Evolutionary conservation across 2,113 vertebrate species (phyloP).

Genomic region (Crotophaga sulcirostris): DNA sequence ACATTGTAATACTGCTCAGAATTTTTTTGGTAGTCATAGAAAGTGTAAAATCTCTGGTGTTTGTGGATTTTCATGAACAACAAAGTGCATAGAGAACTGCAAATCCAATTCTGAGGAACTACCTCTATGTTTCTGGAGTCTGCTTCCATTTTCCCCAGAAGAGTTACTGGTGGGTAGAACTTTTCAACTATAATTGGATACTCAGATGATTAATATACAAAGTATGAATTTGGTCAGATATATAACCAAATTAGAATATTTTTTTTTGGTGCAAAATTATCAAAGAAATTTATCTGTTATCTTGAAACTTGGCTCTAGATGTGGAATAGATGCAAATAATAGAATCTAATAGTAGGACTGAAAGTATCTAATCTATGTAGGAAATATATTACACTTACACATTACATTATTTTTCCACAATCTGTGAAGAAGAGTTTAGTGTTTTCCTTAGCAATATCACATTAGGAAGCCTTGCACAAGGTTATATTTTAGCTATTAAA

Average conservation of each 20-base stretch:
- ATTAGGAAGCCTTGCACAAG: neutral
- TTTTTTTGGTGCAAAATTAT: neutral
- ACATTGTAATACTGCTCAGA: neutral
- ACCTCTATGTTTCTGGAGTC: neutral
- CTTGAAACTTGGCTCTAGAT: neutral
- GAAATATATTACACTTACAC: neutral
- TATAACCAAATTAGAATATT: neutral
- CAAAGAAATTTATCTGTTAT: neutral
- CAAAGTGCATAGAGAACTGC: neutral
- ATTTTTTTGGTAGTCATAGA: neutral
- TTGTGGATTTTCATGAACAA: neutral
- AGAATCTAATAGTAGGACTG: neutral
- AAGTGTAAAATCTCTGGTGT: neutral
- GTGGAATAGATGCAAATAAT: neutral
- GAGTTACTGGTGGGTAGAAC: neutral
- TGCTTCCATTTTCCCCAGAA: neutral
- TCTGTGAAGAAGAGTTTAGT: neutral
- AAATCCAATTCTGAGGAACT: neutral
- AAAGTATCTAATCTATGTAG: neutral
- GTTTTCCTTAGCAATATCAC: neutral
- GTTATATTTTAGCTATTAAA: neutral
- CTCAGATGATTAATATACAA: neutral
- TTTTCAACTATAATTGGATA: neutral
- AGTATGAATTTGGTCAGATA: neutral
- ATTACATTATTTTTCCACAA: neutral